phyloP scores from a whole-genome alignment of 1,140 invertebrate genomes.

The Wiebesia pumilae region DNA sequence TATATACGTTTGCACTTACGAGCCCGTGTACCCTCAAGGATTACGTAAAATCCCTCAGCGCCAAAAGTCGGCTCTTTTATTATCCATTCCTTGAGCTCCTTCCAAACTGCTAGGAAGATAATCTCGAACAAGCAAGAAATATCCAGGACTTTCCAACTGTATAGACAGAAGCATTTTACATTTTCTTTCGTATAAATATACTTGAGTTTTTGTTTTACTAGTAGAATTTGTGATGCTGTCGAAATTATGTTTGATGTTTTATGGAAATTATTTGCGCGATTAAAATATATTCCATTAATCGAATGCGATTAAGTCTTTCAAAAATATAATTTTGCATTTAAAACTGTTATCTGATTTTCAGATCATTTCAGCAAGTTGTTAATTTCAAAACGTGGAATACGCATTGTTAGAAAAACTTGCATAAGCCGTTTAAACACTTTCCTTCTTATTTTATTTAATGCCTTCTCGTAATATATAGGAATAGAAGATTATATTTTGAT shows the following conservation, averaged over 20 bases:
- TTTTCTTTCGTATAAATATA: background rate
- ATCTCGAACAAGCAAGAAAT: constrained; percentile 37
- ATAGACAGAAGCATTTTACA: constrained; percentile 5
- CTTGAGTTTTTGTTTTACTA: background rate
- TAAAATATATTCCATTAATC: constrained; percentile 14
- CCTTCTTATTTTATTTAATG: background rate
- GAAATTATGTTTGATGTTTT: background rate
- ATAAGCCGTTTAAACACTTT: background rate
- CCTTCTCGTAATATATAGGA: background rate
- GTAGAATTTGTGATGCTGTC: background rate
- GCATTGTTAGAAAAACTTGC: background rate
- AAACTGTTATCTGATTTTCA: background rate
- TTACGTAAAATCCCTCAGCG: background rate
- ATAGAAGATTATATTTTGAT: background rate
- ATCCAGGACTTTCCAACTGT: background rate
- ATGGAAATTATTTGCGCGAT: background rate
- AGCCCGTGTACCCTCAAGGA: background rate
- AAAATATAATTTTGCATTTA: background rate
- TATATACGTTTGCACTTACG: background rate
- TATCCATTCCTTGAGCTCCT: background rate
- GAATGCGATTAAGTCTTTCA: background rate
- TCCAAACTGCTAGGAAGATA: constrained; percentile 40
- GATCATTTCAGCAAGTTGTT: constrained; percentile 8
- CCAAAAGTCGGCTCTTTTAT: constrained; percentile 3
- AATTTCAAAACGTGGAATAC: background rate